A percentile compares a stretch with the other conserved stretches of the same genome.
phyloP scores from a whole-genome alignment of 2,113 vertebrate genomes.

The Heterotis niloticus region DNA sequence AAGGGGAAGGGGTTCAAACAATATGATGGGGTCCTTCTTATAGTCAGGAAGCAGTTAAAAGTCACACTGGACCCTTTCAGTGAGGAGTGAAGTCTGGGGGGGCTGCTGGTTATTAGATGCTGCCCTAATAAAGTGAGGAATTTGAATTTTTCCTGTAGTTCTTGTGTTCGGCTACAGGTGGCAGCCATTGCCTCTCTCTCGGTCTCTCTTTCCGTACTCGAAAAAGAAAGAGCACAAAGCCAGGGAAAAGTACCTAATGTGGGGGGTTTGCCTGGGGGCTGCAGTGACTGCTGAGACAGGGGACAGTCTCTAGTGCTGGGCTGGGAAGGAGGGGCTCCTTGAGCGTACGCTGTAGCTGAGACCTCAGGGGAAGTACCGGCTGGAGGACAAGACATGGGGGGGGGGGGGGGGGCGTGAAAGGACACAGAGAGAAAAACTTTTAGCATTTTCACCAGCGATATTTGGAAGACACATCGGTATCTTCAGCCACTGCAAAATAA shows the following conservation, averaged over 20 bases:
- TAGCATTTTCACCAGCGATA: too few species aligned
- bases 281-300: constrained; percentile 58
- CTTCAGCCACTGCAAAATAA: too few species aligned
- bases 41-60: constrained; percentile 32
- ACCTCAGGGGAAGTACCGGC: constrained; percentile 59
- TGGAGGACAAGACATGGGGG: constrained; percentile 22
- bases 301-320: constrained; percentile 74
- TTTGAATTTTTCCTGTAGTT: neutral
- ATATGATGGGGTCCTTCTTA: constrained; percentile 37
- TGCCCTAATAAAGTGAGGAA: neutral
- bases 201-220: neutral
- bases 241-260: constrained; percentile 65
- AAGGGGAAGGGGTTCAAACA: constrained; percentile 34
- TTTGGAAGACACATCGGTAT: too few species aligned
- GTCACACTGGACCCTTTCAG: constrained; percentile 36
- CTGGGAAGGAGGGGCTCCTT: constrained; percentile 47
- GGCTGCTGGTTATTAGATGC: neutral
- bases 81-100: constrained; percentile 47
- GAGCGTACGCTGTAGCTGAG: constrained; percentile 40
- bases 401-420: neutral
- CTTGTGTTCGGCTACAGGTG: neutral
- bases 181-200: neutral
- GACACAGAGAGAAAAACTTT: too few species aligned
- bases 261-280: constrained; percentile 65
- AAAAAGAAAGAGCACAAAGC: too few species aligned